phyloP scores from a whole-genome alignment of 1,140 invertebrate species.

The Drosophila erecta region DNA sequence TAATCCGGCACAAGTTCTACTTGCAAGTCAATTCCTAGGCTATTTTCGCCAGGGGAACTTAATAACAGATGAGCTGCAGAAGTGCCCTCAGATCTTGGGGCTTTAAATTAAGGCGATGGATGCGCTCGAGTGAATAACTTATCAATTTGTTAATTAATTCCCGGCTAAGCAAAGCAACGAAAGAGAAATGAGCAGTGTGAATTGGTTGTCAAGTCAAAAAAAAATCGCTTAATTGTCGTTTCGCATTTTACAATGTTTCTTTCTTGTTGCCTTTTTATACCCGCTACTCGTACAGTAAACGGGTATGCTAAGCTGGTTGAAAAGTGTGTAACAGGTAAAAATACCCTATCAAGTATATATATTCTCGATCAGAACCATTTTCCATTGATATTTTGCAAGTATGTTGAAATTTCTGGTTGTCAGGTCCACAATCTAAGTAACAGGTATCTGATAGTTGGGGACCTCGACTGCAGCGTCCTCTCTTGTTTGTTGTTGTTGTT shows the following conservation, averaged over 20 bases:
- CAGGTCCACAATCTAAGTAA: no score
- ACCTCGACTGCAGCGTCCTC: background rate
- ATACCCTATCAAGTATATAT: no score
- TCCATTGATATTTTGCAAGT: no score
- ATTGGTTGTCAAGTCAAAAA: constrained; percentile 8
- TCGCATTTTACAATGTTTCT: constrained; percentile 22
- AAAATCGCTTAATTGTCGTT: constrained; percentile 44
- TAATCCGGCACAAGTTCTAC: constrained; percentile 14
- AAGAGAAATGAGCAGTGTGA: constrained; percentile 10
- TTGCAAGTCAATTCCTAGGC: constrained; percentile 9
- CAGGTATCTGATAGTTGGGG: no score
- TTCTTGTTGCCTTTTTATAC: background rate
- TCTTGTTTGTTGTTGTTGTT: background rate
- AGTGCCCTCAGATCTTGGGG: background rate
- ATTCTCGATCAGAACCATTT: no score
- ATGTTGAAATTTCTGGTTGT: no score
- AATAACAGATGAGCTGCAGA: constrained; percentile 8
- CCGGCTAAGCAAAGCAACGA: constrained; percentile 8
- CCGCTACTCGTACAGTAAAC: no score
- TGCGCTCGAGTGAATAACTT: constrained; percentile 18
- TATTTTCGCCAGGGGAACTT: constrained; percentile 7
- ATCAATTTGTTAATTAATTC: constrained; percentile 44
- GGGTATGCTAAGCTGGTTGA: no score
- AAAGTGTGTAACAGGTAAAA: no score
- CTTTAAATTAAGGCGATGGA: constrained; percentile 2